These are phyloP conservation scores for Euborellia annulipes DNA, from an alignment of 1,140 invertebrate genomes.

Conservation along the genomic window DNA sequence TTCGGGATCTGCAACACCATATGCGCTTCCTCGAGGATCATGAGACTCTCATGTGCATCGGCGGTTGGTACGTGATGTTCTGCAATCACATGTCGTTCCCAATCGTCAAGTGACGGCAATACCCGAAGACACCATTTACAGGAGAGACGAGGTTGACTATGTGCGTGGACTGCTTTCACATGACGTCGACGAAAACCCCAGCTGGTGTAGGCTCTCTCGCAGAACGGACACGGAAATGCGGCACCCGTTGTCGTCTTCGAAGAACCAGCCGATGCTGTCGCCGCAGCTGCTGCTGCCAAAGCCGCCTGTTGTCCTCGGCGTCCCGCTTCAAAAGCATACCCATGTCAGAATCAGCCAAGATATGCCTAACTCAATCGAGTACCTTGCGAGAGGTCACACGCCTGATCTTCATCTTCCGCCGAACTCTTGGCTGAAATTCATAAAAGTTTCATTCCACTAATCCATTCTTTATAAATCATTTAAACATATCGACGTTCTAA, in stretches of 20 bases:
- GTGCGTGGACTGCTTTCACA: conserved; percentile 41
- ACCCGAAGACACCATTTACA: conserved; percentile 40
- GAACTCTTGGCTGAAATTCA: no score
- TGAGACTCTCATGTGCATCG: conserved; percentile 39
- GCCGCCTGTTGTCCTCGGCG: no score
- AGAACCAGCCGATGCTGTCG: neutral
- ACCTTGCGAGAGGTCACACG: no score
- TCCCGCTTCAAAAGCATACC: no score
- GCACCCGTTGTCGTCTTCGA: conserved; percentile 14
- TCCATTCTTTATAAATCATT: no score
- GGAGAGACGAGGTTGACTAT: conserved; percentile 28
- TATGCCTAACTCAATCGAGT: no score
- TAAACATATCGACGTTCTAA: no score
- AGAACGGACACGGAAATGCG: conserved; percentile 46
- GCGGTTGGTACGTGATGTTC: conserved; percentile 36
- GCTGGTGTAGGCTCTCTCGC: conserved; percentile 42
- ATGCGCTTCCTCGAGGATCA: conserved; percentile 44
- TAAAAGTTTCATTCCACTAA: no score
- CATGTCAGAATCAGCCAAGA: no score
- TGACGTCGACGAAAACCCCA: conserved; percentile 46
- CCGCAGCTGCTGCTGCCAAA: no score
- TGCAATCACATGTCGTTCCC: conserved; percentile 39
- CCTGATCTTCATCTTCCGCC: no score
- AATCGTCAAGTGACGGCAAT: conserved; percentile 36
- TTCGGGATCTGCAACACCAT: conserved; percentile 37